These are phyloP conservation scores for Brienomyrus longianalis DNA, from an alignment of 2,113 vertebrate genomes.

Conservation along the genomic window DNA sequence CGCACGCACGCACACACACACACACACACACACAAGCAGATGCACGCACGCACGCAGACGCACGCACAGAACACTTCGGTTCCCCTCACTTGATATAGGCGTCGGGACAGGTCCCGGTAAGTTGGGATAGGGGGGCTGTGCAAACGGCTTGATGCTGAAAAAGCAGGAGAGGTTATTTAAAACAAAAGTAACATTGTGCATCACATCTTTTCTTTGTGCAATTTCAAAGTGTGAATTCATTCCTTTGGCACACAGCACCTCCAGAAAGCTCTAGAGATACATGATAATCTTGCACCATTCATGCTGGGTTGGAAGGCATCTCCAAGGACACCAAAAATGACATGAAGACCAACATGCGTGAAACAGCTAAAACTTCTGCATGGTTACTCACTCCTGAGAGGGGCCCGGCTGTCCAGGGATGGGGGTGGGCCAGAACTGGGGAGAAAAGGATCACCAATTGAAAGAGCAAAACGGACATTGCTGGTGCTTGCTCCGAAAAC, in stretches of 20 bases:
- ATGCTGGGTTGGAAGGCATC: background rate
- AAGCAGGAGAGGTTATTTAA: background rate
- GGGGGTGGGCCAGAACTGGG: constrained; percentile 82
- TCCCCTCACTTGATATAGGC: constrained; percentile 67
- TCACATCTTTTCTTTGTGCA: background rate
- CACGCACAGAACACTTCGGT: background rate
- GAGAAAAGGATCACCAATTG: background rate
- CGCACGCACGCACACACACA: background rate
- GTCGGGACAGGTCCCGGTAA: constrained; percentile 76
- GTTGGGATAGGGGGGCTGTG: constrained; percentile 83
- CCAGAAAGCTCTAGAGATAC: background rate
- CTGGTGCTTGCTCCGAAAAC: background rate
- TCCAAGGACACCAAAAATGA: background rate
- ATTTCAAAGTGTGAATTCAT: background rate
- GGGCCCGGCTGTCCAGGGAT: constrained; percentile 92
- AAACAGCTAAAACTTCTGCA: background rate
- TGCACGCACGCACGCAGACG: background rate
- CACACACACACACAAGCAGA: background rate
- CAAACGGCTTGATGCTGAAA: constrained; percentile 91
- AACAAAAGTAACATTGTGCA: background rate
- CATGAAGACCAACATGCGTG: background rate
- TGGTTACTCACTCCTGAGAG: constrained; percentile 90
- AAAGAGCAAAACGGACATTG: background rate
- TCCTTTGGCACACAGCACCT: background rate
- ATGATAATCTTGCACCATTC: background rate